phyloP scores from a whole-genome alignment of 2,888 invertebrate species.

The Agrochola circellaris region DNA sequence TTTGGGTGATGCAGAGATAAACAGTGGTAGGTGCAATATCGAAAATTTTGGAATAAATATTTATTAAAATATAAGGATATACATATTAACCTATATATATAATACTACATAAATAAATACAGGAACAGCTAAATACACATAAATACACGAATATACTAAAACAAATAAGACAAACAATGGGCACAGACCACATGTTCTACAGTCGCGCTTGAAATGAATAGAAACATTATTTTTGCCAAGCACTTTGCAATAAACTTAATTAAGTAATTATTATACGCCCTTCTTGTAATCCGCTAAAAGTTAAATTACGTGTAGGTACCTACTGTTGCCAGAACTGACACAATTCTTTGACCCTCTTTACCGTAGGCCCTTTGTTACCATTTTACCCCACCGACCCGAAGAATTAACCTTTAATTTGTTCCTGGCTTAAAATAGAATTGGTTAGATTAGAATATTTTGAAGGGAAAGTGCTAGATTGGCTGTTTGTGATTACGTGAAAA shows the following conservation, averaged over 20 bases:
- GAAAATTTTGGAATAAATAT: too few relatives aligned
- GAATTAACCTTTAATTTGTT: constrained; percentile 54
- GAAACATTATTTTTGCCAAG: neutral
- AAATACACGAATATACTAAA: too few relatives aligned
- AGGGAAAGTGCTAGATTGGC: neutral
- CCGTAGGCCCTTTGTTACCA: constrained; percentile 33
- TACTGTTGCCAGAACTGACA: constrained; percentile 37
- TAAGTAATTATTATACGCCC: neutral
- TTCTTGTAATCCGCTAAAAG: constrained; percentile 15
- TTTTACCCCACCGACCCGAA: constrained; percentile 40
- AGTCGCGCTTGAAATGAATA: neutral
- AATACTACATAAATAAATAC: too few relatives aligned
- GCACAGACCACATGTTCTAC: neutral
- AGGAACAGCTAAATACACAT: too few relatives aligned
- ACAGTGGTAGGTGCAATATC: too few relatives aligned
- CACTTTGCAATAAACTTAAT: neutral
- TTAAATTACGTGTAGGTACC: constrained; percentile 31
- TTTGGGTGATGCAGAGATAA: too few relatives aligned
- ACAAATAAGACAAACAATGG: too few relatives aligned
- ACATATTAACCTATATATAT: too few relatives aligned
- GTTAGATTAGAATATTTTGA: constrained; percentile 38
- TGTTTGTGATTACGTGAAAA: constrained; percentile 1
- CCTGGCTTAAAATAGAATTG: constrained; percentile 45
- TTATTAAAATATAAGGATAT: too few relatives aligned
- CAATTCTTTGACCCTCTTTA: constrained; percentile 48